Conservation (phyloP, 2,113 vertebrate species). For the Protobothrops flavoviridis region DNA sequence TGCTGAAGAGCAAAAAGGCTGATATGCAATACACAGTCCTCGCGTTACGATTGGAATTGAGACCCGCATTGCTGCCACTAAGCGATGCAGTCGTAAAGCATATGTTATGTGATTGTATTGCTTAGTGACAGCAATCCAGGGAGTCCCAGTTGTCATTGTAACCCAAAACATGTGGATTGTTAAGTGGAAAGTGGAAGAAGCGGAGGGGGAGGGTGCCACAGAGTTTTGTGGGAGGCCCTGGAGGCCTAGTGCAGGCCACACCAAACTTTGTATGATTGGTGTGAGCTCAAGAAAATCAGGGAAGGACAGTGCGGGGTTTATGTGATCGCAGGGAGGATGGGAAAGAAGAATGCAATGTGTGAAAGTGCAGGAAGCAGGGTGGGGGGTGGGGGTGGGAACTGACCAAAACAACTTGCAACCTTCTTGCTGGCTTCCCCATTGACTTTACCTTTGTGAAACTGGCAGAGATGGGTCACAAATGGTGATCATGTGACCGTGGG, state of each 20-base stretch:
- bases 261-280: no score
- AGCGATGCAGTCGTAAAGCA: background rate
- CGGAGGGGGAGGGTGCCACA: background rate
- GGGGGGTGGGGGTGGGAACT: no score
- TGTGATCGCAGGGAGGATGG: background rate
- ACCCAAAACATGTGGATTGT: background rate
- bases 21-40: background rate
- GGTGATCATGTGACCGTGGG: background rate
- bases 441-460: background rate
- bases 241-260: background rate
- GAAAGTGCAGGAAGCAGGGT: background rate
- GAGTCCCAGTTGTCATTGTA: background rate
- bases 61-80: background rate
- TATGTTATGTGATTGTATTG: background rate
- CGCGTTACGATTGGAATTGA: background rate
- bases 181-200: background rate
- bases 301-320: background rate
- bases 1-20: background rate
- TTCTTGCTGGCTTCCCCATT: background rate
- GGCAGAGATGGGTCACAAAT: background rate
- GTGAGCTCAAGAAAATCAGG: background rate
- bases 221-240: background rate
- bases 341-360: background rate
- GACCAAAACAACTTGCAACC: no score
- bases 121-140: background rate